Conservation (phyloP, 2,888 invertebrate genomes). For the Andrena praecox region DNA sequence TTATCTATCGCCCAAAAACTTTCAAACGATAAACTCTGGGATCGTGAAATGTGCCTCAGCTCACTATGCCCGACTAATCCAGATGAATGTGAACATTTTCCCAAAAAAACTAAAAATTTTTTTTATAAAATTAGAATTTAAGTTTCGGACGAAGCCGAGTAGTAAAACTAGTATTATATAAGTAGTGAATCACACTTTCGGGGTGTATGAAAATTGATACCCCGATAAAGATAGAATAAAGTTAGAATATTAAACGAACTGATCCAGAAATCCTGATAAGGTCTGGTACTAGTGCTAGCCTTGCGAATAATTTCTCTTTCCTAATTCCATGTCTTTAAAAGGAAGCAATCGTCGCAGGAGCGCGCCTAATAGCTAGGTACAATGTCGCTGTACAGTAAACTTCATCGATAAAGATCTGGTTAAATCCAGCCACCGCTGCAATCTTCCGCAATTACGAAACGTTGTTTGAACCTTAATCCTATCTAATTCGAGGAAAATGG, state of each 20-base stretch:
- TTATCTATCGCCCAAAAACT: too few species aligned
- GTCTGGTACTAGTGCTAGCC: not conserved
- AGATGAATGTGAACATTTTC: too few species aligned
- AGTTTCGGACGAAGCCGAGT: too few species aligned
- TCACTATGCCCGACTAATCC: too few species aligned
- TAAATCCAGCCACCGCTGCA: constrained; percentile 38
- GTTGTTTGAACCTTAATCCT: constrained; percentile 55
- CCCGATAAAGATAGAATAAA: not conserved
- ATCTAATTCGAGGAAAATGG: constrained; percentile 47
- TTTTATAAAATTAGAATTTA: too few species aligned
- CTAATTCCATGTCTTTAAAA: not conserved
- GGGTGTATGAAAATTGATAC: not conserved
- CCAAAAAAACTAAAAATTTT: too few species aligned
- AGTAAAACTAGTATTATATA: not conserved
- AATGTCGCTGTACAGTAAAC: constrained; percentile 31
- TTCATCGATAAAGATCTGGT: constrained; percentile 41
- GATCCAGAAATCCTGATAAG: not conserved
- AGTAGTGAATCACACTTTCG: not conserved
- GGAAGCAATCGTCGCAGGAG: not conserved
- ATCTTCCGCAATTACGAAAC: constrained; percentile 56
- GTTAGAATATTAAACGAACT: not conserved
- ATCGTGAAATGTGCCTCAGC: too few species aligned
- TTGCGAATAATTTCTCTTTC: not conserved
- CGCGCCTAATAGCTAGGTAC: constrained; percentile 13
- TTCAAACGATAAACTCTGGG: too few species aligned